Conservation (phyloP, 2,888 invertebrate genomes). For the Acanthosoma haemorrhoidale region DNA sequence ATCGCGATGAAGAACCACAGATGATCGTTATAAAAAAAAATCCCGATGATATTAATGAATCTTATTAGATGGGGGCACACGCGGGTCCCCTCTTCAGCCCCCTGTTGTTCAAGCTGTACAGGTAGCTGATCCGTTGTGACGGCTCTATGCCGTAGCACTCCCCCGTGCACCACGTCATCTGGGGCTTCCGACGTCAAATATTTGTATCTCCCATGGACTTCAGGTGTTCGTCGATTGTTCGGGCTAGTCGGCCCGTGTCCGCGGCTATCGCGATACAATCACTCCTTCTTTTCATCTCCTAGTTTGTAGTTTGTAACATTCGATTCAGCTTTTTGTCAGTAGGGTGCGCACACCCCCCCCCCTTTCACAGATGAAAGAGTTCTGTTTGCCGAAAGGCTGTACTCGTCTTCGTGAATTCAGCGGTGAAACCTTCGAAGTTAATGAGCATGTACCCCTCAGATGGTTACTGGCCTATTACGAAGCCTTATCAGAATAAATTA, state of each 20-base stretch:
- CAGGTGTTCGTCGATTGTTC: slow-evolving; percentile 6
- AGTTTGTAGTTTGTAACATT: not conserved
- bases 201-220: slow-evolving; percentile 10
- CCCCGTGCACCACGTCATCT: slow-evolving; percentile 1
- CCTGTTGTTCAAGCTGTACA: not conserved
- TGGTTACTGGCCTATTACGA: no score
- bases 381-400: slow-evolving; percentile 1
- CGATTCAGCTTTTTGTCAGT: slow-evolving; percentile 9
- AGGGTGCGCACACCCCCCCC: no score
- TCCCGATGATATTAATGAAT: not conserved
- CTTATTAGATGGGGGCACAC: not conserved
- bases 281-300: not conserved
- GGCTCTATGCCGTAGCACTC: not conserved
- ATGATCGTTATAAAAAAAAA: not conserved
- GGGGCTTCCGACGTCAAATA: slow-evolving; percentile 3
- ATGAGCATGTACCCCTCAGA: not conserved
- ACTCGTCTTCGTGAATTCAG: not conserved
- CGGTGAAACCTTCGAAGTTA: not conserved
- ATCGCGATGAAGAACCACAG: no score
- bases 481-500: no score
- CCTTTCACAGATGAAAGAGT: not conserved
- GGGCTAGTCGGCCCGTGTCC: not conserved
- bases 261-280: no score
- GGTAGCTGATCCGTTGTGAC: not conserved
- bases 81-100: not conserved